Evolutionary conservation across 2,113 vertebrate genomes (phyloP), one percentile per base, ranked within the genome.

Genomic region (Paedocypris sp.): DNA sequence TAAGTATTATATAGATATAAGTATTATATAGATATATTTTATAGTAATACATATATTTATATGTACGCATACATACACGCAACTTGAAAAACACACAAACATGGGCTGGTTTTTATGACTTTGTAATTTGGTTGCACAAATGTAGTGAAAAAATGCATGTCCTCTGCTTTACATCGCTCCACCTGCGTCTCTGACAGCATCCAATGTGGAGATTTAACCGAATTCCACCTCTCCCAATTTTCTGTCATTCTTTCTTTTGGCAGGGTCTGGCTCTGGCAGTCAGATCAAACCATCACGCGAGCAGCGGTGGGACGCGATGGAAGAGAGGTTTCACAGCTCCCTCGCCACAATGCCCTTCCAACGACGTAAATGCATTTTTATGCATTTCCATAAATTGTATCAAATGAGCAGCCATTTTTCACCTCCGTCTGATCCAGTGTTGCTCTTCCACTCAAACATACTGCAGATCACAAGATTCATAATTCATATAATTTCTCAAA

Each of bases 311-410:
- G 48, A 60, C 42, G 39, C 62, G 69, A 62, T 67, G 62, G 65
- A 73, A 32, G 32, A 64, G 59, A 53, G 54, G 23, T 66, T 76
- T 76, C 60, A 70, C 68, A 50, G 72, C 67, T 75, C 79, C 77
- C 76, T 76, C 53, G 73, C 62, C 71, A 70, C 59, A 59, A 38
- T 67, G 67, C 54, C 64, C 69, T 72, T 79, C 75, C 76, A 83
- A 68, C 68, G 49, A 75, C 79, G 79, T 72, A 76, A 78, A 83
- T 73, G 66, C 52, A 22, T 67, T 83, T 83, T 82, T 81, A 83
- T 80, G 68, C 62, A 64, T 50, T 72, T 77, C 70, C 72, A 82
- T 84, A 82, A 84, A 84, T 83, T 74, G 64, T 78, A 81, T 82
- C 73, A 82, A 77, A 81, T 73, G 75, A 78, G 71, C 48, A 54